Evolutionary conservation across 2,797 vertebrate species (phyloP), one percentile per base, ranked within the genome.

Genomic region (Sibirionetta formosa): DNA sequence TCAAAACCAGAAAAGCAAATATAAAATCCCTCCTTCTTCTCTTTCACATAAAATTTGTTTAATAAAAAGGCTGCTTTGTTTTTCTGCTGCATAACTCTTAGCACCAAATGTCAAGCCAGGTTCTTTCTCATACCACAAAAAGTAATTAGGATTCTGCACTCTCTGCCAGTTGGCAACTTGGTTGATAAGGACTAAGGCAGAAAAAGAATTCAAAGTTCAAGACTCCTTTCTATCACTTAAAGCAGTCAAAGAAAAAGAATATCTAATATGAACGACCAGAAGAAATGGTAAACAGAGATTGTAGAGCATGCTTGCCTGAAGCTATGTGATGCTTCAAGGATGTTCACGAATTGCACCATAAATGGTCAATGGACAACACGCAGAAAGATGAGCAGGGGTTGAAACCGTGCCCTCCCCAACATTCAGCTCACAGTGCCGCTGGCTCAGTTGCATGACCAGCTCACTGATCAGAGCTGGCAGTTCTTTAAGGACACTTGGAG

Each of bases 1-100:
- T 46, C 48, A 93, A 92, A 96, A 65, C 3, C 33, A 90, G 61
- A 86, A 83, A 86, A 78, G 8, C 68, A 82, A 75, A 90, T 38
- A 40, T 22, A 64, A 96, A 69, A 64, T 56, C 23, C 23, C 3
- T 48, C 36, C 20, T 82, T 19, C 16, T 16, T 35, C 61, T 63
- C 61, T 50, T 82, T 15, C 38, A 76, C 4, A 54, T 76, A 27
- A 72, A 36, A 88, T 69, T 44, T 14, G 4, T 50, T 90, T 72
- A 79, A 86, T 46, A 60, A 63, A 90, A 93, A 76, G 31, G 27
- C 14, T 27, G 11, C 33, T 66, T 78, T 57, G n/a, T 4, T 78
- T 58, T 93, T 40, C 61, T 54, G 17, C n/a, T 2, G 2, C 33
- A 4, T 66, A 33, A 23, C 58, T 73, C 66, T 65, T 35, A 83